Evolutionary conservation across 2,113 vertebrate genomes (phyloP).

Genomic region (Pterocles burchelli): DNA sequence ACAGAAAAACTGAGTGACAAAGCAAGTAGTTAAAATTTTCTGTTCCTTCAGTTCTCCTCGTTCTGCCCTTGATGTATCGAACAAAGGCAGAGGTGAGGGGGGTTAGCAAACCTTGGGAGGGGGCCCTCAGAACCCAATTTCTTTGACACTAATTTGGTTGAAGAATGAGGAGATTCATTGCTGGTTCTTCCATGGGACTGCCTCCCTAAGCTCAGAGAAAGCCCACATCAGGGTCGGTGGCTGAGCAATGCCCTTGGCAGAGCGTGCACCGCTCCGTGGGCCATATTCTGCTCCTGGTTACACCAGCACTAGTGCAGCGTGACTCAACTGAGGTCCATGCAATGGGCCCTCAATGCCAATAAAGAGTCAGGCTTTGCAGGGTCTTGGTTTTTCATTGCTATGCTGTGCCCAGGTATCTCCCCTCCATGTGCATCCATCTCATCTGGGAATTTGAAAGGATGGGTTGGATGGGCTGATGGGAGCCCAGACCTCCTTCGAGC

Average conservation of each 20-base stretch:
- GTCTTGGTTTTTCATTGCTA: accelerated
- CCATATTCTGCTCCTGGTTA: neutral
- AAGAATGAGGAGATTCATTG: slow-evolving; percentile 25
- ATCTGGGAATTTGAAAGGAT: neutral
- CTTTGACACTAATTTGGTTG: slow-evolving; percentile 50
- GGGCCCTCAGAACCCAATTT: slow-evolving; percentile 32
- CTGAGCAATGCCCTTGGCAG: neutral
- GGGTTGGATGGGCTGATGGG: neutral
- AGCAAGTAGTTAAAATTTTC: neutral
- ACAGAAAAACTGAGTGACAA: neutral
- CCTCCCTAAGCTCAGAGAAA: neutral
- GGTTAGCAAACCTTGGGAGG: neutral
- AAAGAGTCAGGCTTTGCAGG: neutral
- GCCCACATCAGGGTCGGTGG: accelerated
- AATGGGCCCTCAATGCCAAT: no score
- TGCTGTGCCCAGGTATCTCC: neutral
- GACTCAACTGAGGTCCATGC: no score
- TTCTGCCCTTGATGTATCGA: slow-evolving; percentile 4
- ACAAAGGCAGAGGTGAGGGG: slow-evolving; percentile 10
- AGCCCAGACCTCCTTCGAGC: neutral
- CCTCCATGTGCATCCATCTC: neutral
- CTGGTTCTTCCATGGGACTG: neutral
- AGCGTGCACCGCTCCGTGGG: neutral
- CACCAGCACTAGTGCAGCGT: neutral
- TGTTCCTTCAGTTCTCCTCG: neutral